Evolutionary conservation across 2,797 vertebrate species (phyloP), one percentile per base, ranked within the genome.

Genomic region (Acanthornis magna): DNA sequence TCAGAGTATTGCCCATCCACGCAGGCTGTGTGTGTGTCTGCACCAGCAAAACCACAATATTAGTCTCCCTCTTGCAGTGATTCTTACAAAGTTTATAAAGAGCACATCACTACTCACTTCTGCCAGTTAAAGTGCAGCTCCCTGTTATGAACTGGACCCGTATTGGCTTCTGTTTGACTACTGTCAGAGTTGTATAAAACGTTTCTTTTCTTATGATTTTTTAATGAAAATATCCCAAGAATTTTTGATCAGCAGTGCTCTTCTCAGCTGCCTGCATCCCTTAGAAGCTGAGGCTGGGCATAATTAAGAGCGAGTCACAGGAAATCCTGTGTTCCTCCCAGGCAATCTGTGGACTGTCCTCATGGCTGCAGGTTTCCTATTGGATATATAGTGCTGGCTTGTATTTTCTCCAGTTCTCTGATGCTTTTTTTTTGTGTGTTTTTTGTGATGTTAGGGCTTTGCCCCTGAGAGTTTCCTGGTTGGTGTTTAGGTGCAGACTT

Each of bases 1-100:
- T 6, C 27, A 11, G 36, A 6, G 8, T 23, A 4, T 42, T 57
- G 30, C 32, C 29, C 1, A 1, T n/a, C 47, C 5, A 1, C 25
- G 47, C 29, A 67, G 48, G 23, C 57, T 70, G 2, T 40, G 19
- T 8, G 18, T 40, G 22, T 18, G 19, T 48, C 26, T 34, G 3
- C 11, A 14, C 32, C 66, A 54, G 32, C 73, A 77, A 18, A 65
- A 23, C 2, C 4, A 23, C 30, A 4, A 0, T 12, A 8, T 47
- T 80, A 2, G 60, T 67, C 32, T 55, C 19, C 34, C 20, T 21
- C 10, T 57, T 63, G 22, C 26, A 21, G 8, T 47, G 30, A 26
- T 19, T 66, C 17, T 73, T 51, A 19, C 0, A 1, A 17, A 43
- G 13, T 29, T 71, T 54, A 9, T 47, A 11, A 78, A 67, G 50